These are phyloP conservation scores for Bucco capensis DNA, from an alignment of 2,113 vertebrate genomes.

Conservation along the genomic window DNA sequence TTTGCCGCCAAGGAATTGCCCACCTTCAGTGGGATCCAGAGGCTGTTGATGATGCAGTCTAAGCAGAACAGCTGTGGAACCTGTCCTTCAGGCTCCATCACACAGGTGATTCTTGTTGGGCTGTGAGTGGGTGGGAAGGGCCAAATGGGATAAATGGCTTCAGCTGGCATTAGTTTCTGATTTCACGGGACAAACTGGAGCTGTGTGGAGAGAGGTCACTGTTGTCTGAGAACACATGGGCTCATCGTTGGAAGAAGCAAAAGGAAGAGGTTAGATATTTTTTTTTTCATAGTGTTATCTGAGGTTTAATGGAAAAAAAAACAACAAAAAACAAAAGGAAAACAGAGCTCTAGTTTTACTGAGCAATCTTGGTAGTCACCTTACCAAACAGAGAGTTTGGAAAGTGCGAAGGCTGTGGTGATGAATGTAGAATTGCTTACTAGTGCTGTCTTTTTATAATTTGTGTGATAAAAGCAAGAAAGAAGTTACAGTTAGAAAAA, in stretches of 20 bases:
- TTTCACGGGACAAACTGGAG: background rate
- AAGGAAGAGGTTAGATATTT: background rate
- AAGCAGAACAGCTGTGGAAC: rapidly evolving
- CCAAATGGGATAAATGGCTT: background rate
- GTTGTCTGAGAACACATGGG: background rate
- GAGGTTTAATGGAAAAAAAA: background rate
- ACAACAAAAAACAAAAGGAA: background rate
- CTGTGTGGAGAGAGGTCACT: background rate
- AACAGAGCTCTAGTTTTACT: background rate
- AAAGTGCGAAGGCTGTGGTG: background rate
- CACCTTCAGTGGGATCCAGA: rapidly evolving
- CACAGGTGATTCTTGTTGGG: background rate
- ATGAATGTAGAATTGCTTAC: background rate
- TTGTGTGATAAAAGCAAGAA: background rate
- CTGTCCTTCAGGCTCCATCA: no score
- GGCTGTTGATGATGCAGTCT: rapidly evolving
- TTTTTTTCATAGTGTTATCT: background rate
- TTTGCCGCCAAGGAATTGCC: background rate
- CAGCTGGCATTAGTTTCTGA: background rate
- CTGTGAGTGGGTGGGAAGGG: background rate
- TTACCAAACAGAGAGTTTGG: background rate
- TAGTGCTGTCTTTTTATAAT: background rate
- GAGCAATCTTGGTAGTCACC: background rate
- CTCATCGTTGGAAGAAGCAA: background rate
- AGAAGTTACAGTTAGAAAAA: background rate